These are phyloP conservation scores for Periplaneta americana DNA, from an alignment of 1,140 invertebrate genomes.

Conservation along the genomic window DNA sequence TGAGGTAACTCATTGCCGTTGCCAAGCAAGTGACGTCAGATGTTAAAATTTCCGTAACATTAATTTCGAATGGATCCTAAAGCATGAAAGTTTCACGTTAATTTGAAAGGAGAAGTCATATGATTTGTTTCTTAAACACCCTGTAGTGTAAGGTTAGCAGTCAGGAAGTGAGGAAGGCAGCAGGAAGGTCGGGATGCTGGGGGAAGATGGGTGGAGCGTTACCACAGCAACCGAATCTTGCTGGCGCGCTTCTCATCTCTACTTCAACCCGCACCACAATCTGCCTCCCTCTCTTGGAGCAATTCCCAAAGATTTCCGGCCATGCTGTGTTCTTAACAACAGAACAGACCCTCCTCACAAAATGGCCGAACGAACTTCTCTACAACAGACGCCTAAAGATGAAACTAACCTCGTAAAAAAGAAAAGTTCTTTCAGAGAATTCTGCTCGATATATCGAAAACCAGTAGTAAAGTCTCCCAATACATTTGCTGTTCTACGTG, in stretches of 20 bases:
- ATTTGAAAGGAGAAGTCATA: too few species aligned
- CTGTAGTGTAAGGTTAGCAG: not conserved
- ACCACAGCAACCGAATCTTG: conserved; percentile 5
- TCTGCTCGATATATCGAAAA: not conserved
- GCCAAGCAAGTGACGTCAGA: too few species aligned
- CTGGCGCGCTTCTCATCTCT: not conserved
- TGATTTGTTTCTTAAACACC: not conserved
- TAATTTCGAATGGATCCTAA: too few species aligned
- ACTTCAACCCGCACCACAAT: not conserved
- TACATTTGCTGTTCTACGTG: not conserved
- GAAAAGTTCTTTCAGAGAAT: not conserved
- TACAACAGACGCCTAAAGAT: not conserved
- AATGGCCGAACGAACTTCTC: not conserved
- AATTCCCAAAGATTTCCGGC: not conserved
- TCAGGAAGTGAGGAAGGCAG: not conserved
- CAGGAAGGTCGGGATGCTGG: conserved; percentile 4
- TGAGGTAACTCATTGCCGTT: too few species aligned
- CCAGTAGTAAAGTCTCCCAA: not conserved
- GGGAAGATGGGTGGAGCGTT: conserved; percentile 2
- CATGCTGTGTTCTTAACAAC: not conserved
- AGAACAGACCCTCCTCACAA: not conserved
- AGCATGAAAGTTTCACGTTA: too few species aligned
- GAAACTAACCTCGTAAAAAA: not conserved
- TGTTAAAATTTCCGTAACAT: too few species aligned
- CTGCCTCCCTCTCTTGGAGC: not conserved